phyloP scores from a whole-genome alignment of 35 echinoderm and acorn worm genomes.

The Hemicentrotus pulcherrimus region DNA sequence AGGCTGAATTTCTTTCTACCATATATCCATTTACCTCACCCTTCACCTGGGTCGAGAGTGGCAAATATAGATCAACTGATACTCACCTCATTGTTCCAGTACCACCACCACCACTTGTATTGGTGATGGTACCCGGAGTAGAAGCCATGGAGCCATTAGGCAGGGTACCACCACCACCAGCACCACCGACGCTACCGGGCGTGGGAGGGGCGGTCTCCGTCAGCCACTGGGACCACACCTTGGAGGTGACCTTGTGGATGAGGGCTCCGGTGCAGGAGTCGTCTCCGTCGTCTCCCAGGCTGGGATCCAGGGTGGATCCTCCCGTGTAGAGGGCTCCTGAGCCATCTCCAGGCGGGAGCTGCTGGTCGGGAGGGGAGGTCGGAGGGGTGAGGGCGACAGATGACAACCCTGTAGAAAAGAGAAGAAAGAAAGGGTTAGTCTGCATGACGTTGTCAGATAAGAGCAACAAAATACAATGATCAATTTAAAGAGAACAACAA shows the following conservation, averaged over 20 bases:
- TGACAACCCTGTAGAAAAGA: constrained; percentile 47
- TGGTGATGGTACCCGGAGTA: background rate
- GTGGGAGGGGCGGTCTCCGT: constrained; percentile 41
- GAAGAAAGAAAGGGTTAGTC: background rate
- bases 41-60: background rate
- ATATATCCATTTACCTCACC: no score
- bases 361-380: constrained; percentile 88
- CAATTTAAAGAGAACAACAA: no score
- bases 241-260: constrained; percentile 52
- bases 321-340: constrained; percentile 45
- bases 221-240: constrained; percentile 69
- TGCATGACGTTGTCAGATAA: no score
- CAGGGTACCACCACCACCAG: constrained; percentile 20
- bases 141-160: constrained; percentile 7
- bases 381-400: constrained; percentile 79
- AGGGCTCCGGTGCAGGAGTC: constrained; percentile 35
- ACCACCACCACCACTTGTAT: background rate
- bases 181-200: background rate
- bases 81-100: background rate
- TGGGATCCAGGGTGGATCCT: constrained; percentile 54
- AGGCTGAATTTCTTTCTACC: no score
- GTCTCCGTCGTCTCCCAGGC: constrained; percentile 46
- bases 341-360: constrained; percentile 64
- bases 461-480: no score
- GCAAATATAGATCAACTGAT: background rate